Conservation (phyloP, 2,113 vertebrate genomes). For the Pseudonaja textilis region DNA sequence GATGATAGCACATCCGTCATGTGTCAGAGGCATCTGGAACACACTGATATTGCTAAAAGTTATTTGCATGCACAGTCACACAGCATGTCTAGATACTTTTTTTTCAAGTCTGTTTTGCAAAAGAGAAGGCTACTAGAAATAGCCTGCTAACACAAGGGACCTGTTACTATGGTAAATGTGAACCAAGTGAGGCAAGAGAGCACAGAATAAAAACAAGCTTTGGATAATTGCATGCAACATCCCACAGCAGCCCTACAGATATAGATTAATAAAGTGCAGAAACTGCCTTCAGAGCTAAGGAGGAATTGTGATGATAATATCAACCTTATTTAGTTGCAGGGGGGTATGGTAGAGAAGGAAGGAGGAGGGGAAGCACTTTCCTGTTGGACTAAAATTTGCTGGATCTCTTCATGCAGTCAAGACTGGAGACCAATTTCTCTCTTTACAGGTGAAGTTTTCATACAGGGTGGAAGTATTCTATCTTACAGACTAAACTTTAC, state of each 20-base stretch:
- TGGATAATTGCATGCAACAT: not conserved
- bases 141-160: not conserved
- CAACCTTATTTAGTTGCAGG: not conserved
- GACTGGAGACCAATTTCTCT: not conserved
- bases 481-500: not conserved
- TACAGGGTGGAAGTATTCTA: too few relatives aligned
- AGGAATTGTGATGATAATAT: not conserved
- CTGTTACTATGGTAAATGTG: not conserved
- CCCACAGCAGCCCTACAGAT: not conserved
- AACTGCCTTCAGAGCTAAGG: not conserved
- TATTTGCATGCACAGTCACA: not conserved
- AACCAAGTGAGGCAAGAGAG: not conserved
- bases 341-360: not conserved
- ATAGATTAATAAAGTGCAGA: not conserved
- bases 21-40: not conserved
- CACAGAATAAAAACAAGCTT: conserved; percentile 3
- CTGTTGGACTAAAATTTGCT: not conserved
- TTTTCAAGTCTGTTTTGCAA: not conserved
- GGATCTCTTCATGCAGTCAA: not conserved
- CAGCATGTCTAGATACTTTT: not conserved
- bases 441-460: not conserved
- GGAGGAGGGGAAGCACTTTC: not conserved
- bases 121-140: not conserved
- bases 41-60: not conserved
- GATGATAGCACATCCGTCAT: not conserved